phyloP scores from a whole-genome alignment of 2,888 invertebrate genomes.

The Pogonocherus hispidulus region DNA sequence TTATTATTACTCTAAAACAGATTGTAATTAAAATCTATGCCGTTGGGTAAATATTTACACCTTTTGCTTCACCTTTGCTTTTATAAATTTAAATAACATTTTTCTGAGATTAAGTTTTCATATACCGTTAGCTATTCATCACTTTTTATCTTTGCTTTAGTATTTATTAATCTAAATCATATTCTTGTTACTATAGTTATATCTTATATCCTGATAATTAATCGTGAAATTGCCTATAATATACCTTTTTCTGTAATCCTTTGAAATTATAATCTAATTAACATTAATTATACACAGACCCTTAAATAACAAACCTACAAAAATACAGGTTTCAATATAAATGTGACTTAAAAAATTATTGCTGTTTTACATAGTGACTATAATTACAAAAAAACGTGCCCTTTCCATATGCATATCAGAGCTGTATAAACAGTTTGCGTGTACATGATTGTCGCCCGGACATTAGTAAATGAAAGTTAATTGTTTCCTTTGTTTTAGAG shows the following conservation, averaged over 20 bases:
- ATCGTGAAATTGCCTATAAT: too few species aligned
- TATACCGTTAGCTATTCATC: too few species aligned
- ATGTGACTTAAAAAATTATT: slow-evolving; percentile 23
- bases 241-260: slow-evolving; percentile 16
- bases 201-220: too few species aligned
- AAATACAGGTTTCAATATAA: slow-evolving; percentile 10
- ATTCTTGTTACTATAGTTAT: too few species aligned
- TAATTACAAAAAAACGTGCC: slow-evolving; percentile 35
- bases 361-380: slow-evolving; percentile 23
- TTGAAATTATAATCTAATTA: neutral
- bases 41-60: too few species aligned
- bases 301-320: neutral
- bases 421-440: slow-evolving; percentile 44
- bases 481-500: slow-evolving; percentile 43
- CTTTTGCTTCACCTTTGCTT: too few species aligned
- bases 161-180: too few species aligned
- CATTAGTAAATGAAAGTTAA: slow-evolving; percentile 44
- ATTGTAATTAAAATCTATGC: too few species aligned
- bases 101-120: too few species aligned
- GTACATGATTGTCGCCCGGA: slow-evolving; percentile 41
- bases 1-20: too few species aligned
- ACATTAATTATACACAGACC: neutral
- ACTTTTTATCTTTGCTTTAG: too few species aligned
- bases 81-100: too few species aligned
- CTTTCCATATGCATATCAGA: slow-evolving; percentile 38